Base-by-base conservation (phyloP, 1,140 invertebrate genomes). In the Cydia splendana region DNA sequence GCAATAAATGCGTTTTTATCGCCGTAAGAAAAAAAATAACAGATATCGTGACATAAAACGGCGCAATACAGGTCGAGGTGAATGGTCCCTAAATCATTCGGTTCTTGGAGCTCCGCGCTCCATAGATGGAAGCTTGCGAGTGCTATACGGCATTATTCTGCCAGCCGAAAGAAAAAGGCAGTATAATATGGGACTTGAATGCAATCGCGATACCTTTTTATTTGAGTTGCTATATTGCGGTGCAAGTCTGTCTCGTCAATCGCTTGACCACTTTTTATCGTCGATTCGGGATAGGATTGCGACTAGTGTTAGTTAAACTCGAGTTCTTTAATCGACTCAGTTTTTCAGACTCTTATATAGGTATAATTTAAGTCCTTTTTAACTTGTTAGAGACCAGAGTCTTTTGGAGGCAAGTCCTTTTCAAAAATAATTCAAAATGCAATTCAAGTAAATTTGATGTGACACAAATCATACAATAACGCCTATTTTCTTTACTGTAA, bases 71-170 rank as follows among this genome's bases (percentile, higher is more conserved):
- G 84, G 77, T 78, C 80, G 88, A 87, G 89, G 88, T 91, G 86
- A 91, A 90, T 77, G 88, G 82, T 90, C 87, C 84, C 83, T 90
- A 82, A 87, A 88, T 87, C 85, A 88, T 87, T 88, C 84, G 78
- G 76, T 81, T 76, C 69, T 74, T 18, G 20, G 79, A 80, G 79
- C 79, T 79, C 77, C 77, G 76, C 81, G 79, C 74, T 82, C 88
- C 87, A 84, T 88, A 91, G 81, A 92, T 83, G 89, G 89, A 86
- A 91, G 78, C 82, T 88, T 90, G 88, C 81, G 80, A 83, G 67
- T 38, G 38, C 67, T 45, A 15, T 2, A 2, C 67, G 30, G 67
- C 67, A 71, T 71, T 71, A 71, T 62, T 10, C 57, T 62, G 57
- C 20, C 4, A 24, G 18, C 15, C 20, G n/a, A 62, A 24, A 2